Evolutionary conservation across 2,888 invertebrate genomes (phyloP), one percentile per base, ranked within the genome.

Genomic region (Noctua pronuba): DNA sequence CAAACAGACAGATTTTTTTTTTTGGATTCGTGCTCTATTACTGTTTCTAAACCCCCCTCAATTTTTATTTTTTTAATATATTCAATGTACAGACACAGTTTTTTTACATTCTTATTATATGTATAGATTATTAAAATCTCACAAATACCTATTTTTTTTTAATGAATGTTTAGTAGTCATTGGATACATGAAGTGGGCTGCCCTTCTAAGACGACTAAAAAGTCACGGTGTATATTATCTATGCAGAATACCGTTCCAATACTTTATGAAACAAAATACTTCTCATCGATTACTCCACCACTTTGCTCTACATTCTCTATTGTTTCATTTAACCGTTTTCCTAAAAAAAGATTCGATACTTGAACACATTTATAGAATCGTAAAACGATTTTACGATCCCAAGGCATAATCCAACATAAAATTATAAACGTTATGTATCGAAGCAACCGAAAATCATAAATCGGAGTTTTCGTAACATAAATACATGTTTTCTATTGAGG

Each of bases 311-410:
- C 28, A 84, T 79, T 79, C 74, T 49, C 76, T 73, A 82, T 87
- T 88, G 86, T 89, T 89, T 81, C 72, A 81, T 86, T 89, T 87
- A 82, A 86, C 80, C 79, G 77, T 16, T 84, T 85, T 83, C 80
- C 84, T 76, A 90, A 89, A 89, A 91, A 92, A 90, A 89, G 88
- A 91, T 88, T 91, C 88, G 87, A 91, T 92, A 92, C 91, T 93
- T 90, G 91, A 91, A 89, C 90, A 92, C 94, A 94, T 95, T 95
- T 94, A 94, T 92, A 93, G 94, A 93, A 93, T 91, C 95, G 92
- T 95, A 94, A 95, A 94, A 93, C 86, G 86, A 91, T 93, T 95
- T 95, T 95, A 96, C 92, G 95, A 94, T 88, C 88, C 67, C 79
- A 78, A 88, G 90, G 89, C 91, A 93, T 94, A 94, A 95, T 94